Evolutionary conservation across 2,888 invertebrate genomes (phyloP).

Genomic region (Lithodes maja): DNA sequence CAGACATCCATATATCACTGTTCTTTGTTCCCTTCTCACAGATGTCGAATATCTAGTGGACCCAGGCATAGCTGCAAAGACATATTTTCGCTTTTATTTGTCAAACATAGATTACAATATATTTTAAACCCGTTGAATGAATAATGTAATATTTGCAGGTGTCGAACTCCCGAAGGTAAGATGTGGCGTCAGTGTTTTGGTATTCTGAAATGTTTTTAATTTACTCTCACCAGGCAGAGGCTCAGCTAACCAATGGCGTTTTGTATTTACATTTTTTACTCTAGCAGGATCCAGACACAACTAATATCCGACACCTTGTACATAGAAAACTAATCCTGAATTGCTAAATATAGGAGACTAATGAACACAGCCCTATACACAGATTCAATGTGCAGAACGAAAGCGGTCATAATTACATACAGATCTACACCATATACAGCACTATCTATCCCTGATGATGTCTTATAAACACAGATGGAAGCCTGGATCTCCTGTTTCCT

Average conservation of each 20-base stretch:
- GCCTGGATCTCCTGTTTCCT: too few species aligned
- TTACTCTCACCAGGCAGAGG: background rate
- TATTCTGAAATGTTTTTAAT: background rate
- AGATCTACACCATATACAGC: too few species aligned
- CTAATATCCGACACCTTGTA: background rate
- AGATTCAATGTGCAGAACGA: slow-evolving; percentile 2
- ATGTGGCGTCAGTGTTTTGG: background rate
- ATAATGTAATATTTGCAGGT: background rate
- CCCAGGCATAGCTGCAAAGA: background rate
- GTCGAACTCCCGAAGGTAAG: background rate
- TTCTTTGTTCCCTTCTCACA: background rate
- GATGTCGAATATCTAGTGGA: slow-evolving; percentile 1
- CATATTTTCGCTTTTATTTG: background rate
- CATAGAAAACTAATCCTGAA: background rate
- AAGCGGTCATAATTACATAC: background rate
- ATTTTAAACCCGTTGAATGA: background rate
- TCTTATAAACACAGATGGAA: too few species aligned
- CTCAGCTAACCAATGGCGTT: background rate
- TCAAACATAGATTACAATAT: background rate
- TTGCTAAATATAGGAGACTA: background rate
- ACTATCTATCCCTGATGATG: too few species aligned
- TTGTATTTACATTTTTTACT: background rate
- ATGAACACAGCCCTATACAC: slow-evolving; percentile 12
- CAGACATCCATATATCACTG: background rate
- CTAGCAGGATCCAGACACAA: background rate